Conservation (phyloP, 2,888 invertebrate genomes). For the Synergus itoensis region DNA sequence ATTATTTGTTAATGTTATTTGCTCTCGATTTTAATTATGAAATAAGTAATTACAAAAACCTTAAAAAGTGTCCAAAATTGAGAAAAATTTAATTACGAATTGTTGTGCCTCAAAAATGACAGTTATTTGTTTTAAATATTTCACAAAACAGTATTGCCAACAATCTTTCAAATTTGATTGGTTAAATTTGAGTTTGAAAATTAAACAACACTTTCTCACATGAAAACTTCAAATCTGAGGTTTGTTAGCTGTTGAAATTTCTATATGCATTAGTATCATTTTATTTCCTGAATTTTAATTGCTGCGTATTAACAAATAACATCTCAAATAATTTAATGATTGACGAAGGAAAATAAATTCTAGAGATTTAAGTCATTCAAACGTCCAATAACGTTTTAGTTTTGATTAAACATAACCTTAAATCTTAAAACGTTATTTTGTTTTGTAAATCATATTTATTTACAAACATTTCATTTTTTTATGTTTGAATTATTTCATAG, state of each 20-base stretch:
- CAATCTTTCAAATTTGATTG: neutral
- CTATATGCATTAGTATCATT: neutral
- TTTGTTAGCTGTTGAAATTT: neutral
- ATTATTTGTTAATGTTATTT: no score
- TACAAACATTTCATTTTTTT: neutral
- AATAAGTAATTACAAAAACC: no score
- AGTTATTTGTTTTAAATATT: neutral
- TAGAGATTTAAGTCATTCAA: neutral
- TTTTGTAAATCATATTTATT: neutral
- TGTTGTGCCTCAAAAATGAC: neutral
- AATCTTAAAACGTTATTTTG: neutral
- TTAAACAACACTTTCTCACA: no score
- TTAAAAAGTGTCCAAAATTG: no score
- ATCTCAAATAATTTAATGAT: neutral
- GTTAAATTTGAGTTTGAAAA: no score
- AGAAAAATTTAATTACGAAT: no score
- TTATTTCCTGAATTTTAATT: neutral
- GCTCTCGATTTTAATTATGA: no score
- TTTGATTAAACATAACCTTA: neutral
- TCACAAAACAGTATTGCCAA: neutral
- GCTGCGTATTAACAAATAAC: neutral
- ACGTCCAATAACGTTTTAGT: neutral
- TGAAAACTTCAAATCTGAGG: neutral
- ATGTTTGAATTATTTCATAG: neutral
- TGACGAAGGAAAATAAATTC: neutral